Evolutionary conservation across 1,140 invertebrate species (phyloP), one percentile per base, ranked within the genome.

Genomic region (Oncopeltus fasciatus): DNA sequence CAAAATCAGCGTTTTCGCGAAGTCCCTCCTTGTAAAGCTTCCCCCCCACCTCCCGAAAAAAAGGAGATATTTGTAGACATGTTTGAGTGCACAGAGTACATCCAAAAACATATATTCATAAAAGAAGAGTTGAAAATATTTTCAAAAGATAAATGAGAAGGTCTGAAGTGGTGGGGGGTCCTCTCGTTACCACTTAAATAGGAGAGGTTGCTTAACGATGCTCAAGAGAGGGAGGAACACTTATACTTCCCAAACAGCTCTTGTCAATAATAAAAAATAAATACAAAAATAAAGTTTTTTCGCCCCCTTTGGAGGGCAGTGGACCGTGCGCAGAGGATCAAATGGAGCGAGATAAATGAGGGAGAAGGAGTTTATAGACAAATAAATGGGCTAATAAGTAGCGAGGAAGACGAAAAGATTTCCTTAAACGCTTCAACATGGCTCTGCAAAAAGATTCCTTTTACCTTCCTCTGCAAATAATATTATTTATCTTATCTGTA

Each of bases 211-310:
- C 26, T 24, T 18, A 12, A 24, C 18, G 49, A 14, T 8, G 5
- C 14, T 38, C 31, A 8, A n/a, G n/a, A n/a, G n/a, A n/a, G n/a
- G n/a, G 31, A 8, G 31, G 31, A 38, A 5, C 31, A 38, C 31
- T 38, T 38, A 38, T 38, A 38, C 14, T 38, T 38, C 8, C 44
- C 44, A 16, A 47, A 47, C 11, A n/a, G 44, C 49, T 1, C 49
- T 24, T 26, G 49, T 53, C 49, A 53, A 27, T 53, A n/a, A n/a
- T n/a, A n/a, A n/a, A n/a, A n/a, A n/a, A n/a, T n/a, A n/a, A n/a
- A n/a, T n/a, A n/a, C n/a, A n/a, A n/a, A n/a, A n/a, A 53, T 53
- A 53, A 53, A 53, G 18, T 53, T 53, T 53, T 53, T 53, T n/a
- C n/a, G 49, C 49, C 2, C 26, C 49, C 49, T 24, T 53, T 24